phyloP scores from a whole-genome alignment of 2,888 invertebrate genomes.

The Drosophila yooni region DNA sequence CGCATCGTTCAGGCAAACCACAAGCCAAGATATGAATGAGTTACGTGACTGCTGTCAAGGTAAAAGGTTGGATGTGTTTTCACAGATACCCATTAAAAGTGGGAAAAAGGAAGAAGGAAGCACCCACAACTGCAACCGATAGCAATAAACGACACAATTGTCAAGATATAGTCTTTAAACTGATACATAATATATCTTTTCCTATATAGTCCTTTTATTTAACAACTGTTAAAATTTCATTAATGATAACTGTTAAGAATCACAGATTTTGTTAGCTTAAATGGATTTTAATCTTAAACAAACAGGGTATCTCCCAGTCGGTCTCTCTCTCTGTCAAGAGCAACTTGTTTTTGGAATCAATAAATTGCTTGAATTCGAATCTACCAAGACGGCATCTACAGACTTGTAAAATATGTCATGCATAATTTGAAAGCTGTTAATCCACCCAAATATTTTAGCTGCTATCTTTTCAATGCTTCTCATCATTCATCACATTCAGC shows the following conservation, averaged over 20 bases:
- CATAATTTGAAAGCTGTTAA: conserved; percentile 17
- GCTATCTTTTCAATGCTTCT: conserved; percentile 28
- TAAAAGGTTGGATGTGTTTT: background rate
- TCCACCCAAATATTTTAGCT: background rate
- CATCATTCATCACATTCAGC: conserved; percentile 20
- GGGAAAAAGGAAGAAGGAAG: accelerated
- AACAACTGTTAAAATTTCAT: background rate
- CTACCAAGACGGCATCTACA: background rate
- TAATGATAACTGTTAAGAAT: background rate
- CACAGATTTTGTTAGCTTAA: background rate
- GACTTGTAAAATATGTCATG: background rate
- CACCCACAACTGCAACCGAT: background rate
- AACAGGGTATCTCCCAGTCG: background rate
- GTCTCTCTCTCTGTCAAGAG: too few species aligned
- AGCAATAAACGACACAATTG: too few species aligned
- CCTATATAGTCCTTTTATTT: background rate
- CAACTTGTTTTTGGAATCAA: background rate
- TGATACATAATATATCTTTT: background rate
- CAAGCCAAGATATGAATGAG: background rate
- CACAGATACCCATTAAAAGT: background rate
- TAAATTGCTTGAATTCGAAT: background rate
- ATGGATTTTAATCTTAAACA: too few species aligned
- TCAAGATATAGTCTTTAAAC: background rate
- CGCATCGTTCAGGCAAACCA: conserved; percentile 31
- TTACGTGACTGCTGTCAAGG: background rate